Percentiles rank a stretch among this genome's conserved stretches.
Evolutionary conservation across 64 coral and sea anemone species (phyloP).

Genomic region (Pachyseris speciosa): DNA sequence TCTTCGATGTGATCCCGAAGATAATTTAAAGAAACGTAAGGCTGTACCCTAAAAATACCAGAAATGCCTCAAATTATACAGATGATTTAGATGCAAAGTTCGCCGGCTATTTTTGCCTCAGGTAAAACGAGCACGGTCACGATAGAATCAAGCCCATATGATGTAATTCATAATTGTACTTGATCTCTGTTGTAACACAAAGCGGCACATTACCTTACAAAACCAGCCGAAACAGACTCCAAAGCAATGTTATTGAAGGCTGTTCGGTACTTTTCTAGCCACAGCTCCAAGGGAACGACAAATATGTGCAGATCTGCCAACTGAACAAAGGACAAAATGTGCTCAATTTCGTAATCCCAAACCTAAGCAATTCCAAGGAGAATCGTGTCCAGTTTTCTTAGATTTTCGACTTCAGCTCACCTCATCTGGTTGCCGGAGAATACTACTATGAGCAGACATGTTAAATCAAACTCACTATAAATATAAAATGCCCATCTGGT

Average conservation of each 20-base stretch:
- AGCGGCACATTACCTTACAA: conserved; percentile 74
- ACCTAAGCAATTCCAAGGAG: not conserved
- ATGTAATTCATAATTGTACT: too few relatives aligned
- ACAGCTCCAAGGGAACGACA: conserved; percentile 90
- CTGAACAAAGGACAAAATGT: conserved; percentile 39
- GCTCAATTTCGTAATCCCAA: not conserved
- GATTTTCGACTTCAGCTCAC: conserved; percentile 29
- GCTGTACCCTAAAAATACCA: conserved; percentile 59
- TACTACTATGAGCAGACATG: conserved; percentile 71
- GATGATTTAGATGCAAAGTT: too few relatives aligned
- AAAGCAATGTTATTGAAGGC: conserved; percentile 94
- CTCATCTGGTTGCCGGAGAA: conserved; percentile 45
- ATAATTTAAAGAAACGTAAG: conserved; percentile 60
- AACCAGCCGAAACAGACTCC: conserved; percentile 93
- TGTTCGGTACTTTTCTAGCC: conserved; percentile 93
- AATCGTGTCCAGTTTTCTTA: not conserved
- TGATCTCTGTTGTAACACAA: not conserved
- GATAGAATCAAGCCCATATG: not conserved
- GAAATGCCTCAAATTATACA: not conserved
- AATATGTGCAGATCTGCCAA: conserved; percentile 94
- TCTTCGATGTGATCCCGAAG: conserved; percentile 88
- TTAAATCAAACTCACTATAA: not conserved
- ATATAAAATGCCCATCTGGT: not conserved
- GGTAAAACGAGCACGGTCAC: too few relatives aligned
- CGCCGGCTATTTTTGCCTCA: too few relatives aligned